These are phyloP conservation scores for Prosopocoilus inquinatus DNA, from an alignment of 2,888 invertebrate species.

Conservation along the genomic window DNA sequence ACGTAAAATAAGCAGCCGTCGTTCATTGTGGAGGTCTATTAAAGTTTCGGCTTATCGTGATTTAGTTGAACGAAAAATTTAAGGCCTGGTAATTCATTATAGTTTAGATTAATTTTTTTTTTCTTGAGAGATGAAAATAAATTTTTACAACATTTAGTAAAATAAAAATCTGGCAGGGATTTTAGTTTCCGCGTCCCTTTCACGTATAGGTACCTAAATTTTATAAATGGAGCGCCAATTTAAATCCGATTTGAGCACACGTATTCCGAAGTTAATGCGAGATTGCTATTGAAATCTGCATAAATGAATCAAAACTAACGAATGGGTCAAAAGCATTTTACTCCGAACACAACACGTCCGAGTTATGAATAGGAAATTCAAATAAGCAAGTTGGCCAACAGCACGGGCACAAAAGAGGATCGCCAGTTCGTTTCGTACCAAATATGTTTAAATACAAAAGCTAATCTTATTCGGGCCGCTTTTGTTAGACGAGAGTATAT, in stretches of 20 bases:
- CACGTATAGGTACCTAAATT: slow-evolving; percentile 3
- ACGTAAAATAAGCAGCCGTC: not conserved
- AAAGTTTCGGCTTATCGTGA: too few species aligned
- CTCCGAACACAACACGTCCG: slow-evolving; percentile 24
- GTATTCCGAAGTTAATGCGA: slow-evolving; percentile 32
- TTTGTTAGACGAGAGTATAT: not conserved
- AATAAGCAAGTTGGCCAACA: slow-evolving; percentile 22
- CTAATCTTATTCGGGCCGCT: slow-evolving; percentile 3
- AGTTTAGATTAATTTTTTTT: too few species aligned
- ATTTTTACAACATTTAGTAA: too few species aligned
- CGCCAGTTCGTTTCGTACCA: slow-evolving; percentile 1
- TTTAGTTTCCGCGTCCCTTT: not conserved
- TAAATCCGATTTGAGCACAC: slow-evolving; percentile 26
- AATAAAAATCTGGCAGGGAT: too few species aligned
- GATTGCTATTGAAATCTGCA: slow-evolving; percentile 40
- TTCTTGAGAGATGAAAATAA: too few species aligned
- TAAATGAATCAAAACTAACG: slow-evolving; percentile 35
- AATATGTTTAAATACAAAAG: slow-evolving; percentile 10
- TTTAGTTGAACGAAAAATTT: too few species aligned
- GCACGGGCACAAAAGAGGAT: slow-evolving; percentile 35
- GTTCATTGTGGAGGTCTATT: too few species aligned
- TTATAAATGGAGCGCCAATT: slow-evolving; percentile 17
- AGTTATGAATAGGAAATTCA: slow-evolving; percentile 41
- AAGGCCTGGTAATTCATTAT: too few species aligned
- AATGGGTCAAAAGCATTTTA: slow-evolving; percentile 37